A percentile compares a stretch with the other conserved stretches of the same genome.
Evolutionary conservation across 2,113 vertebrate genomes (phyloP).

Genomic region (Nymphicus hollandicus): DNA sequence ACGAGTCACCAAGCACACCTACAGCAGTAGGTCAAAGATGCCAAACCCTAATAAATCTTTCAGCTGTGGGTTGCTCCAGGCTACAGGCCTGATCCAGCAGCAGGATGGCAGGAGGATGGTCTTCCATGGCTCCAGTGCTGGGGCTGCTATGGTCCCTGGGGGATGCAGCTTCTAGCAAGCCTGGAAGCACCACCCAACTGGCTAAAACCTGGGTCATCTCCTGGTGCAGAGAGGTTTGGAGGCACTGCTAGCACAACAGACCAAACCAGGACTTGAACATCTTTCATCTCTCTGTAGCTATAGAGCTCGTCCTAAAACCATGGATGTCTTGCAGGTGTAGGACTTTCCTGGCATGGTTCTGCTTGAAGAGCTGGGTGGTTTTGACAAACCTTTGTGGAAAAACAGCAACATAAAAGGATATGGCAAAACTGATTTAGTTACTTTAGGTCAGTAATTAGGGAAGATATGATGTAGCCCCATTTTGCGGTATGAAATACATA

Average conservation of each 20-base stretch:
- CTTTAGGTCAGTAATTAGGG: neutral
- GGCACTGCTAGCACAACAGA: neutral
- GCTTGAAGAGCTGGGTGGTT: neutral
- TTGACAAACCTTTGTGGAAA: neutral
- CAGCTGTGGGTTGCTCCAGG: rapidly evolving
- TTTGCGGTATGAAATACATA: neutral
- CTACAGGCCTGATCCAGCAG: neutral
- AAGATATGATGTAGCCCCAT: neutral
- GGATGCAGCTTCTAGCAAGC: neutral
- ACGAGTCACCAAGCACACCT: neutral
- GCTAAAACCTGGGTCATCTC: neutral
- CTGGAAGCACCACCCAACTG: neutral
- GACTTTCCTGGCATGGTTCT: neutral
- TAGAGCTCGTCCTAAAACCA: neutral
- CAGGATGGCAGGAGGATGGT: neutral
- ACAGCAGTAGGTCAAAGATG: neutral
- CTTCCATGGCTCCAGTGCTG: rapidly evolving
- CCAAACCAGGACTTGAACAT: rapidly evolving
- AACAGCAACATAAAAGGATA: neutral
- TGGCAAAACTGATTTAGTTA: neutral
- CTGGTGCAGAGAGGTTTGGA: neutral
- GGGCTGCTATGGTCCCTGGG: neutral
- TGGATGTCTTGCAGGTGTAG: neutral
- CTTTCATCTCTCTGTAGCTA: neutral
- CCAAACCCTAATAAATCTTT: neutral